Evolutionary conservation across 2,113 vertebrate species (phyloP).

Genomic region (Engraulis encrasicolus): DNA sequence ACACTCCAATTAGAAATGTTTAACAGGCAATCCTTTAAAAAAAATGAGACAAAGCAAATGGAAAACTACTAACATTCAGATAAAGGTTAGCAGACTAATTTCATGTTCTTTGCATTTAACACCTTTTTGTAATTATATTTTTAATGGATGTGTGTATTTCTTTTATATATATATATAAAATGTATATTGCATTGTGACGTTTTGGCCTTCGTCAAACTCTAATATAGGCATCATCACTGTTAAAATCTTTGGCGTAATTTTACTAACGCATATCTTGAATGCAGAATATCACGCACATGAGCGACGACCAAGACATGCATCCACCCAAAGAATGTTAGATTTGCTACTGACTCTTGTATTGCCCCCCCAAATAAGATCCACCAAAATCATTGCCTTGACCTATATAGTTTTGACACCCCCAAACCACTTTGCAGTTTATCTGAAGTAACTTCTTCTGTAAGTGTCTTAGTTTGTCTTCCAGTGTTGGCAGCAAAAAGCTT

Average conservation of each 20-base stretch:
- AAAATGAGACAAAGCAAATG: too few relatives aligned
- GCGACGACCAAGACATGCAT: not conserved
- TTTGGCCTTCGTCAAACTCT: slow-evolving; percentile 1
- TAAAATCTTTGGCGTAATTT: not conserved
- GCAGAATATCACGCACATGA: not conserved
- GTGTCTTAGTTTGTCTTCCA: slow-evolving; percentile 1
- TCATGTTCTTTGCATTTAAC: not conserved
- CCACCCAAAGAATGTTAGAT: slow-evolving; percentile 11
- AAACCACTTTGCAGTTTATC: not conserved
- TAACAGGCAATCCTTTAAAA: not conserved
- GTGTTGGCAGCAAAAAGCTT: slow-evolving; percentile 2
- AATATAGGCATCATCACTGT: not conserved
- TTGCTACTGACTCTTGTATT: not conserved
- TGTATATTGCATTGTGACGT: not conserved
- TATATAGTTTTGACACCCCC: not conserved
- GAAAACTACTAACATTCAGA: not conserved
- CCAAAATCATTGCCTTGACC: not conserved
- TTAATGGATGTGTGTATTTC: slow-evolving; percentile 14
- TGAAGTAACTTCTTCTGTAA: not conserved
- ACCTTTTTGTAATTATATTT: slow-evolving; percentile 20
- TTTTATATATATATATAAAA: slow-evolving; percentile 4
- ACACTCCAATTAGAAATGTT: too few relatives aligned
- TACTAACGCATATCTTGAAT: not conserved
- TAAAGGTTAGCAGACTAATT: not conserved
- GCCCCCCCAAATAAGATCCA: not conserved